Conservation (phyloP, 2,888 invertebrate genomes). For the Blastobasis lacticolella region DNA sequence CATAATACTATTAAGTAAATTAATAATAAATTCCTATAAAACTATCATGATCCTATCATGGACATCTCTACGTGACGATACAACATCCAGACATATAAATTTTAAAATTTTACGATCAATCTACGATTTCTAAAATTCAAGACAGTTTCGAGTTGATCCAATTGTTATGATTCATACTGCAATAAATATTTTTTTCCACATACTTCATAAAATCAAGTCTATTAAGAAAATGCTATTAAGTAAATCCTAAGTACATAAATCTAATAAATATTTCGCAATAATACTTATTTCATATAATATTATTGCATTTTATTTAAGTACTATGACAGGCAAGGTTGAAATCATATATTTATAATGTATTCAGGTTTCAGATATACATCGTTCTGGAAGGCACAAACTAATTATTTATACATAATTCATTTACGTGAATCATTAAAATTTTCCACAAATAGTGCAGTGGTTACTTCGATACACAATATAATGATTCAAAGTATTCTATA, state of each 20-base stretch:
- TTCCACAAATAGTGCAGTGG: slow-evolving; percentile 21
- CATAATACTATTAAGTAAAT: no score
- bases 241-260: slow-evolving; percentile 28
- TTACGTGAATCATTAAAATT: slow-evolving; percentile 19
- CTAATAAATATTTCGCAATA: slow-evolving; percentile 34
- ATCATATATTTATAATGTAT: no score
- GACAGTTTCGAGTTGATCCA: slow-evolving; percentile 1
- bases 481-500: slow-evolving; percentile 54
- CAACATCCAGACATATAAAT: slow-evolving; percentile 55
- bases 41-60: no score
- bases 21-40: no score
- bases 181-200: slow-evolving; percentile 3
- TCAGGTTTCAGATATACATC: slow-evolving; percentile 31
- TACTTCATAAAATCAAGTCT: slow-evolving; percentile 8
- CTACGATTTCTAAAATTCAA: slow-evolving; percentile 13
- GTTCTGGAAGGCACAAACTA: slow-evolving; percentile 65
- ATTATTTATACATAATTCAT: slow-evolving; percentile 33
- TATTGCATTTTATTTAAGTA: slow-evolving; percentile 52
- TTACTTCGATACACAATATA: slow-evolving; percentile 28
- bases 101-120: slow-evolving; percentile 28
- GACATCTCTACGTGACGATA: slow-evolving; percentile 26
- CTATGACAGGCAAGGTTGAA: slow-evolving; percentile 20
- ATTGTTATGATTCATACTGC: not conserved
- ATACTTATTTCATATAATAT: slow-evolving; percentile 31
- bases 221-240: slow-evolving; percentile 38